Evolutionary conservation across 1,140 invertebrate species (phyloP).

Genomic region (Drosophila willistoni): DNA sequence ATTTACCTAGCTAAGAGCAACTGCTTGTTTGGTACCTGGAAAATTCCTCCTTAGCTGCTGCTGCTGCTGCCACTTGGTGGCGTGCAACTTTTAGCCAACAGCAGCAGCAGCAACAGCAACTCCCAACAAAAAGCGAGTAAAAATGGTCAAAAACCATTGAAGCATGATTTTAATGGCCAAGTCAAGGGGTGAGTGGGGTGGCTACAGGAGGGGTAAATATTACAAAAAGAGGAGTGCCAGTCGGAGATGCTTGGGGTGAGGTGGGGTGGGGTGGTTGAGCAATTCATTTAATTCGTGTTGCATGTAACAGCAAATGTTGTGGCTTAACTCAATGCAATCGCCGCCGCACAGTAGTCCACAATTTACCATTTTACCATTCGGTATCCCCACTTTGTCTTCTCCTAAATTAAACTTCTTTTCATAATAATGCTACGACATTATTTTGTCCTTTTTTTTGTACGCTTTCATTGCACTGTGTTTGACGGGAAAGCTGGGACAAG

Average conservation of each 20-base stretch:
- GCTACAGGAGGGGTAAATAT: neutral
- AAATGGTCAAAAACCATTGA: slow-evolving; percentile 78
- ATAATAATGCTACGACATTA: neutral
- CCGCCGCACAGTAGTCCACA: slow-evolving; percentile 1
- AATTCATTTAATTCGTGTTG: slow-evolving; percentile 81
- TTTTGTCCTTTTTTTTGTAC: neutral
- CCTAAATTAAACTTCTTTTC: neutral
- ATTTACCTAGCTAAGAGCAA: slow-evolving; percentile 66
- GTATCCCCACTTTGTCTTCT: neutral
- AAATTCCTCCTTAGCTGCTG: slow-evolving; percentile 9
- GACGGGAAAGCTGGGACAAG: slow-evolving; percentile 28
- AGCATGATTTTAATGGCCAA: slow-evolving; percentile 74
- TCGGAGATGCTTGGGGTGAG: slow-evolving; percentile 24
- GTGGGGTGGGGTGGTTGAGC: slow-evolving; percentile 53
- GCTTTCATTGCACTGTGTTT: slow-evolving; percentile 31
- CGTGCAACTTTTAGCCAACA: slow-evolving; percentile 26
- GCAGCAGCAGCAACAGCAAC: slow-evolving; percentile 44
- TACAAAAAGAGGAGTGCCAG: slow-evolving; percentile 6
- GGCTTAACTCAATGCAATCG: slow-evolving; percentile 30
- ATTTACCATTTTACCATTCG: neutral
- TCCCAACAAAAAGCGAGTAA: slow-evolving; percentile 54
- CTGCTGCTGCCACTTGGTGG: slow-evolving; percentile 38
- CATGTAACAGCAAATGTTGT: slow-evolving; percentile 45
- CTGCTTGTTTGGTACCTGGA: slow-evolving; percentile 14
- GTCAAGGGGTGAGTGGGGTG: slow-evolving; percentile 17